phyloP scores from a whole-genome alignment of 2,888 invertebrate species.

The Neoascia interrupta region DNA sequence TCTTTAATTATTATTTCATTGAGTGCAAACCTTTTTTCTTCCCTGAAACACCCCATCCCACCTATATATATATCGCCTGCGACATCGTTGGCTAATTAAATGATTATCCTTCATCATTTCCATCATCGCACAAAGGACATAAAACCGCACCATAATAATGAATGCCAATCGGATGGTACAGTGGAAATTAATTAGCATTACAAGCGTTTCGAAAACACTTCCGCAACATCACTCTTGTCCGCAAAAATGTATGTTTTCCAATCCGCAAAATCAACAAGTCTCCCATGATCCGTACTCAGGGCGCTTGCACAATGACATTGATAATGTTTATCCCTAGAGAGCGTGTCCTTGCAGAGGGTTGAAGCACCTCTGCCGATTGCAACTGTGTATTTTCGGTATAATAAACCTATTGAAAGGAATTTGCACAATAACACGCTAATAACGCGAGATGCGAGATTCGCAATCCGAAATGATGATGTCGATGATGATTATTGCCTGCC shows the following conservation, averaged over 20 bases:
- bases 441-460: slow-evolving; percentile 55
- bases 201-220: slow-evolving; percentile 62
- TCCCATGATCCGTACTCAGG: neutral
- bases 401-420: no score
- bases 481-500: neutral
- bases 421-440: slow-evolving; percentile 67
- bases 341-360: no score
- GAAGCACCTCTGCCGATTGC: slow-evolving; percentile 34
- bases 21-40: neutral
- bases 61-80: neutral
- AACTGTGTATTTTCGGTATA: slow-evolving; percentile 5
- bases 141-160: slow-evolving; percentile 59
- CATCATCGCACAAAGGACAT: slow-evolving; percentile 55
- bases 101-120: slow-evolving; percentile 59
- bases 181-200: slow-evolving; percentile 66
- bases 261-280: slow-evolving; percentile 62
- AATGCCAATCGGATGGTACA: slow-evolving; percentile 56
- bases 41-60: slow-evolving; percentile 7
- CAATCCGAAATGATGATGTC: slow-evolving; percentile 11
- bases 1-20: slow-evolving; percentile 19
- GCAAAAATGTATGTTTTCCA: slow-evolving; percentile 25
- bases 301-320: slow-evolving; percentile 1
- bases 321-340: no score
- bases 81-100: slow-evolving; percentile 55
- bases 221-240: slow-evolving; percentile 63